Evolutionary conservation across 92 coral and sea anemone genomes (phyloP).

Genomic region (Parazoanthus swiftii): DNA sequence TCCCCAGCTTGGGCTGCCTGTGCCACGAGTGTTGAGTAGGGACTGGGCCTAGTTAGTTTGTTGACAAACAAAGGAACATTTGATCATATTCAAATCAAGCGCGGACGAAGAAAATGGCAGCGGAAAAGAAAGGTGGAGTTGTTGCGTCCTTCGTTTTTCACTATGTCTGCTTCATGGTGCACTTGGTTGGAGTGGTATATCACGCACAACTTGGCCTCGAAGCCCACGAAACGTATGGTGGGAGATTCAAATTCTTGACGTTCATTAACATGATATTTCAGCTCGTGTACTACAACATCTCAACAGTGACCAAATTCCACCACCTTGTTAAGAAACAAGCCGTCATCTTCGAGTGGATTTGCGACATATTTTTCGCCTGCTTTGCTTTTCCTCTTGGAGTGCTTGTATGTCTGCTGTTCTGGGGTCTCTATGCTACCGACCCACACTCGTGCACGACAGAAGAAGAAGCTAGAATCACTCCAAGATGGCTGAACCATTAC

Average conservation of each 20-base stretch:
- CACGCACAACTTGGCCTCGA: conserved; percentile 75
- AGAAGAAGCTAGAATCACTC: conserved; percentile 70
- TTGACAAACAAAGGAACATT: conserved; percentile 1
- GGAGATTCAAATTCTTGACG: conserved; percentile 90
- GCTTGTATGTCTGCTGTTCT: conserved; percentile 77
- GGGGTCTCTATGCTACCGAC: conserved; percentile 81
- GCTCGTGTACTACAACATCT: conserved; percentile 77
- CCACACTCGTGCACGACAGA: conserved; percentile 72
- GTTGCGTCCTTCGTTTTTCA: conserved; percentile 65
- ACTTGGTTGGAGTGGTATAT: conserved; percentile 71
- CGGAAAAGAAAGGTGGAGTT: conserved; percentile 50
- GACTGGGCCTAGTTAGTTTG: conserved; percentile 20
- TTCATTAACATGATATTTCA: conserved; percentile 85
- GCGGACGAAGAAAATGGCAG: conserved; percentile 20
- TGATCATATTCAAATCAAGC: conserved; percentile 29
- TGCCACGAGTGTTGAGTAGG: neutral
- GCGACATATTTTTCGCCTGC: conserved; percentile 78
- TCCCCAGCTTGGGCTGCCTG: neutral
- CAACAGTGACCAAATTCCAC: conserved; percentile 79
- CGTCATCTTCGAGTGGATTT: conserved; percentile 65
- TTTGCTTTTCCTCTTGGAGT: conserved; percentile 82
- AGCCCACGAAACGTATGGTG: conserved; percentile 76
- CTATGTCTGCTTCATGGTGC: conserved; percentile 72
- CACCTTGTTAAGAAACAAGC: conserved; percentile 62
- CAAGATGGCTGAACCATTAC: conserved; percentile 84